Base-by-base conservation (phyloP, 2,797 vertebrate genomes). In the Pangasius djambal region DNA sequence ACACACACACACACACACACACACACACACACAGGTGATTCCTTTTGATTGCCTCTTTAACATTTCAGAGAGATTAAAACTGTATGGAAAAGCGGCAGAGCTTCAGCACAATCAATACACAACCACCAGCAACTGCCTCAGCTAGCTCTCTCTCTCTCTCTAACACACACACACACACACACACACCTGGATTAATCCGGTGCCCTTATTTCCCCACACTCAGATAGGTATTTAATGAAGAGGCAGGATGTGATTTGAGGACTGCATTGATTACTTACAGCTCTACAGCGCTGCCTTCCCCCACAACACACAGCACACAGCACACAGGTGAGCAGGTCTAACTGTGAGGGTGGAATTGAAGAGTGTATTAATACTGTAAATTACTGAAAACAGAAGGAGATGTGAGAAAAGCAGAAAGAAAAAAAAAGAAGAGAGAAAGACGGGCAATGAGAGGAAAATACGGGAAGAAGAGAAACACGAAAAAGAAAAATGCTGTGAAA, bases 11-110 rank as follows among this genome's bases (percentile, higher is more conserved):
- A 92, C 90, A 88, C 72, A 65, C 83, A 91, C 85, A 48, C 89
- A 44, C 83, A 87, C 91, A 85, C 90, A 92, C 89, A 89, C 78
- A 77, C 74, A 81, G 86, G 87, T 79, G 91, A 92, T 91, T 92
- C 82, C 79, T 91, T 93, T 91, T 94, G 93, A 95, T 93, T 94
- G 93, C 92, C 90, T 94, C 86, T 94, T 95, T 95, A 95, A 91
- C 92, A 94, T 94, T 94, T 93, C 91, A 67, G 92, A 91, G 86
- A 94, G 92, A 94, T 94, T 94, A 94, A 94, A 94, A 91, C 91
- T 79, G 37, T 89, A 92, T 88, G 91, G 89, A 92, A 93, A 94
- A 92, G 90, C 89, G 90, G 89, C 81, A 74, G 89, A 92, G 90
- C 91, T 92, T 91, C 89, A 85, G 91, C 79, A 88, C 91, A 94